Conservation (phyloP, 1,140 invertebrate species). For the Oppia nitens region DNA sequence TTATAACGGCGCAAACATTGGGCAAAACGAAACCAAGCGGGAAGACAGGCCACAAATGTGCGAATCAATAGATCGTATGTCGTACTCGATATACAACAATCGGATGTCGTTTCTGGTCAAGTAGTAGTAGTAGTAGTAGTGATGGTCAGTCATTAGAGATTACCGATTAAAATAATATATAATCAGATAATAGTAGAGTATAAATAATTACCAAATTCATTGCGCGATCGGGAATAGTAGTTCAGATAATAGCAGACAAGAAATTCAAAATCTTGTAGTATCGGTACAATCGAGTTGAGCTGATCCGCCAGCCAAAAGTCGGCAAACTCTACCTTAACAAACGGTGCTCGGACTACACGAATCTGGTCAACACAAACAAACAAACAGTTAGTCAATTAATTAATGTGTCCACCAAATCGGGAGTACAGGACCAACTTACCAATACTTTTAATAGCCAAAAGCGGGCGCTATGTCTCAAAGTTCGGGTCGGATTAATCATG, state of each 20-base stretch:
- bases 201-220: neutral
- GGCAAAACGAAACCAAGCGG: constrained; percentile 93
- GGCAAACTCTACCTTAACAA: constrained; percentile 88
- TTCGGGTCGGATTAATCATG: constrained; percentile 75
- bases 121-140: too few relatives aligned
- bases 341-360: constrained; percentile 73
- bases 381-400: constrained; percentile 1
- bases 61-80: constrained; percentile 32
- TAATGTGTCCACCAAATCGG: too few relatives aligned
- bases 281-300: constrained; percentile 74
- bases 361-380: constrained; percentile 37
- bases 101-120: constrained; percentile 24
- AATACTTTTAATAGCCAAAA: constrained; percentile 41
- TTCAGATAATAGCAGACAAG: constrained; percentile 45
- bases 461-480: constrained; percentile 75
- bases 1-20: constrained; percentile 86
- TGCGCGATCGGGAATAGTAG: constrained; percentile 2
- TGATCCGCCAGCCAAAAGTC: constrained; percentile 99
- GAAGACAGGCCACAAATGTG: constrained; percentile 69
- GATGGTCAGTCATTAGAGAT: too few relatives aligned
- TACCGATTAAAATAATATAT: too few relatives aligned
- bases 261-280: constrained; percentile 86
- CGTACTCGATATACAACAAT: constrained; percentile 26
- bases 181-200: neutral
- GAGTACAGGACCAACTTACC: constrained; percentile 28